Percentiles rank a stretch among this genome's conserved stretches.
Evolutionary conservation across 1,140 invertebrate species (phyloP).

Genomic region (Conopomorpha cramerella): DNA sequence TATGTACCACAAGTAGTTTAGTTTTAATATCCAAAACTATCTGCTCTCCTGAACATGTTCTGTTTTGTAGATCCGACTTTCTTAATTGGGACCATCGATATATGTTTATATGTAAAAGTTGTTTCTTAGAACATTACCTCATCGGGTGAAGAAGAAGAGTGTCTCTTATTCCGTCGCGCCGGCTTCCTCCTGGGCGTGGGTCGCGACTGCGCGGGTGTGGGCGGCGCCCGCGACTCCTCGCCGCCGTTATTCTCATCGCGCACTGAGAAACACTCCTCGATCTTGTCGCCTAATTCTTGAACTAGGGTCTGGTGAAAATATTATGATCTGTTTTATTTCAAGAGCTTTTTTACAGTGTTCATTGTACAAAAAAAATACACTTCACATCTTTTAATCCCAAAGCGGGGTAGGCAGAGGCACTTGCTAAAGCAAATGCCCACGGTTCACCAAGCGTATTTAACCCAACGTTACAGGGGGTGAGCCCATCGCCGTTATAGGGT

Average conservation of each 20-base stretch:
- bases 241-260: slow-evolving; percentile 15
- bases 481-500: too few relatives aligned
- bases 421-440: neutral
- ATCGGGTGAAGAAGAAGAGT: slow-evolving; percentile 24
- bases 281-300: slow-evolving; percentile 47
- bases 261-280: slow-evolving; percentile 52
- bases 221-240: slow-evolving; percentile 4
- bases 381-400: neutral
- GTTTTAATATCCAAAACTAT: too few relatives aligned
- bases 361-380: too few relatives aligned
- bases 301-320: slow-evolving; percentile 30
- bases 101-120: neutral
- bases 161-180: slow-evolving; percentile 10
- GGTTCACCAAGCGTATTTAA: too few relatives aligned
- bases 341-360: neutral
- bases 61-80: too few relatives aligned
- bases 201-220: slow-evolving; percentile 7
- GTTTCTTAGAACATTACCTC: slow-evolving; percentile 13
- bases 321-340: neutral
- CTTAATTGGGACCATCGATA: too few relatives aligned
- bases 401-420: too few relatives aligned
- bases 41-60: too few relatives aligned
- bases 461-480: too few relatives aligned
- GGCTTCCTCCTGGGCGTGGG: slow-evolving; percentile 13
- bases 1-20: neutral